Percentiles rank a stretch among this genome's conserved stretches.
Conservation (phyloP, 2,888 invertebrate species). For the Dione juno region DNA sequence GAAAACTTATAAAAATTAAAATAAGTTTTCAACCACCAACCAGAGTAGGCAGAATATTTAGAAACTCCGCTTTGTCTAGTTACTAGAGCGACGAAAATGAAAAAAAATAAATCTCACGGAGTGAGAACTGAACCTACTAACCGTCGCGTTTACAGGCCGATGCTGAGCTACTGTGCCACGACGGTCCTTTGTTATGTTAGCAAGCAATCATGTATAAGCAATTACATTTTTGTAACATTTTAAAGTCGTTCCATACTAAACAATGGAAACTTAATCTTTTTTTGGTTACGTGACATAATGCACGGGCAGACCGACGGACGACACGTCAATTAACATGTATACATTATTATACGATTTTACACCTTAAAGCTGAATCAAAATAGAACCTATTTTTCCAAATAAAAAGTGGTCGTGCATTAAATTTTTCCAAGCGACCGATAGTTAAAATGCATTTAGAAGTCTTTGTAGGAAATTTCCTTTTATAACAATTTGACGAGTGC, state of each 20-base stretch:
- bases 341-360: not conserved
- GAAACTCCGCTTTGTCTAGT: too few relatives aligned
- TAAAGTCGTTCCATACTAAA: constrained; percentile 31
- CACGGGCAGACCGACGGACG: constrained; percentile 55
- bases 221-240: not conserved
- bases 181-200: too few relatives aligned
- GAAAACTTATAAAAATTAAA: too few relatives aligned
- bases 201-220: not conserved
- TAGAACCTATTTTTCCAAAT: constrained; percentile 22
- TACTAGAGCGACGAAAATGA: too few relatives aligned
- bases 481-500: not conserved
- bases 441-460: constrained; percentile 28
- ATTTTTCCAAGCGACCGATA: constrained; percentile 35
- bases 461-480: constrained; percentile 25
- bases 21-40: too few relatives aligned
- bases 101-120: too few relatives aligned
- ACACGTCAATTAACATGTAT: constrained; percentile 43
- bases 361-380: not conserved
- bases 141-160: too few relatives aligned
- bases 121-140: too few relatives aligned
- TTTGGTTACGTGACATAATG: constrained; percentile 51
- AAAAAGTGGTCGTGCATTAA: not conserved
- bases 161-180: too few relatives aligned
- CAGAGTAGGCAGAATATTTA: too few relatives aligned
- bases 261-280: constrained; percentile 43